Evolutionary conservation across 2,888 invertebrate genomes (phyloP), one percentile per base, ranked within the genome.

Genomic region (Cataglyphis albicans): DNA sequence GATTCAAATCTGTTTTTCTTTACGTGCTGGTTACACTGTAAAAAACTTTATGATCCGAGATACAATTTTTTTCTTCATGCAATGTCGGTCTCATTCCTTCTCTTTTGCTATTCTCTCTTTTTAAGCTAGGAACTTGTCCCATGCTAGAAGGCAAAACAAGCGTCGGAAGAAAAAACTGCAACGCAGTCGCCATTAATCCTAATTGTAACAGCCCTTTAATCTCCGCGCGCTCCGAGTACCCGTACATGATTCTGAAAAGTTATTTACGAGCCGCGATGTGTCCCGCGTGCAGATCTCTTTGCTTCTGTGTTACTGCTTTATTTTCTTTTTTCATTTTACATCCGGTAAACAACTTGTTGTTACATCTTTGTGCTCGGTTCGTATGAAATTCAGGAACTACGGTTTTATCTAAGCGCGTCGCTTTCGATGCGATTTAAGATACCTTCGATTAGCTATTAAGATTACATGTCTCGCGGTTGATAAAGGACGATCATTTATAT

Each of bases 381-480:
- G n/a, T n/a, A 25, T 25, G 29, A n/a, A 9, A 81, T 83, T 65
- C 7, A 21, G 18, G 4, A 35, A 5, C 59, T n/a, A 2, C 7
- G 25, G 57, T 18, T 44, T 59, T 65, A 52, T 10, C 48, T 9
- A 72, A 48, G 61, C 72, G 35, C 52, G 63, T 75, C 59, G 59
- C 67, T 70, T 67, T 81, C 82, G 65, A 83, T 65, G 57, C 72
- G 55, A 81, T 55, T 3, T 86, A 74, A 35, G 61, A 44, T 82
- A 83, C 75, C 82, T 83, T 64, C 9, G 38, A 59, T 57, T 57
- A 21, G 21, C 3, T 82, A 25, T 78, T 76, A 59, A 84, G 75
- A 82, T 88, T 85, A 87, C 80, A 73, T 80, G 64, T 78, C 55
- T 7, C 70, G 32, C 61, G 57, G n/a, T 7, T 52, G 81, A 65